A percentile compares a stretch with the other conserved stretches of the same genome.
Conservation (phyloP, 2,888 invertebrate species). For the Crepidodera aurea region DNA sequence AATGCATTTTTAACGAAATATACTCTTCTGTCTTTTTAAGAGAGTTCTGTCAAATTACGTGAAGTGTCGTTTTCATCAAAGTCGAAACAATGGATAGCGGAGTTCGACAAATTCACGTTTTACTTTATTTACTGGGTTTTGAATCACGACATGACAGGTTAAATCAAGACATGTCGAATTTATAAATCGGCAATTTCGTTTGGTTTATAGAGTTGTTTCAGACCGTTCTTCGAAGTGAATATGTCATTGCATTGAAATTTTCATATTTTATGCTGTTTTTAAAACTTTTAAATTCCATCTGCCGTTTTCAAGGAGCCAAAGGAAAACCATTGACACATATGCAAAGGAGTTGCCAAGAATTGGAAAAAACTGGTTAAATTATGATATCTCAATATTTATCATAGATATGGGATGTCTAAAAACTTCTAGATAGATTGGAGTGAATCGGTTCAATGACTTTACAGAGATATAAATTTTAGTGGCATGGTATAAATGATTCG, state of each 20-base stretch:
- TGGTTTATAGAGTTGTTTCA: background rate
- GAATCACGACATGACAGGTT: background rate
- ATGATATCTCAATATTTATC: no score
- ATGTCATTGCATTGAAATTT: background rate
- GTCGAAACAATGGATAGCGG: background rate
- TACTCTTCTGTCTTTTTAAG: no score
- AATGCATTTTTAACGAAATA: no score
- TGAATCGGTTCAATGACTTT: constrained; percentile 3
- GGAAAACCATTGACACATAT: no score
- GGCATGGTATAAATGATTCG: constrained; percentile 9
- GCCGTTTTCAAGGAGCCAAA: no score
- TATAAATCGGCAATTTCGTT: background rate
- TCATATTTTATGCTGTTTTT: no score
- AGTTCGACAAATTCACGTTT: background rate
- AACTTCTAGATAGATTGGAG: no score
- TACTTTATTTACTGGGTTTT: background rate
- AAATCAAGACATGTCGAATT: background rate
- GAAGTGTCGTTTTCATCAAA: background rate
- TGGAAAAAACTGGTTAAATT: no score
- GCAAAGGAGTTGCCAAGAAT: no score
- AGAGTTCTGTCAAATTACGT: background rate
- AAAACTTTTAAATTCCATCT: no score
- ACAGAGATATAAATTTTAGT: background rate
- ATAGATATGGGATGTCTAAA: no score
- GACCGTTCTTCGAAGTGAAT: background rate